Evolutionary conservation across 1,140 invertebrate species (phyloP).

Genomic region (Maconellicoccus hirsutus): DNA sequence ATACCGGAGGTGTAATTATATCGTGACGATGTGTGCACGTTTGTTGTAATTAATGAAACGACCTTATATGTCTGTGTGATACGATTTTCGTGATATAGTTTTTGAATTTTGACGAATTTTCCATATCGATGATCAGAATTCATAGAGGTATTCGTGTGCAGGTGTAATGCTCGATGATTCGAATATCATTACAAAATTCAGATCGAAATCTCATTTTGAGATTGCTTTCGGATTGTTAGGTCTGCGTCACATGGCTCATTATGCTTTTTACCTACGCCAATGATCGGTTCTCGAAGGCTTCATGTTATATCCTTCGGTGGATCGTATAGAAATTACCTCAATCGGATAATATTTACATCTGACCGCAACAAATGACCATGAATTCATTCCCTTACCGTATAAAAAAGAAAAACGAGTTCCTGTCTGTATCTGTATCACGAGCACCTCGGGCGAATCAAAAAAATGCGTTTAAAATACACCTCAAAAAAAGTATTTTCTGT

Average conservation of each 20-base stretch:
- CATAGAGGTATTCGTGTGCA: too few relatives aligned
- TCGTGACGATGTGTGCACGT: not conserved
- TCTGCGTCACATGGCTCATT: too few relatives aligned
- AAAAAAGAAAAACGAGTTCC: not conserved
- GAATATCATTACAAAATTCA: too few relatives aligned
- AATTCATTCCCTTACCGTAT: not conserved
- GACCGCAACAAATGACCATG: not conserved
- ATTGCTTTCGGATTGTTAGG: too few relatives aligned
- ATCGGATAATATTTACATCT: not conserved
- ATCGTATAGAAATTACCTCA: not conserved
- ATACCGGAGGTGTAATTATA: not conserved
- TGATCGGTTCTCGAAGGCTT: not conserved
- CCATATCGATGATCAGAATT: too few relatives aligned
- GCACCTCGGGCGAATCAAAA: not conserved
- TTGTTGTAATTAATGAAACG: conserved; percentile 1
- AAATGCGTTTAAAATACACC: not conserved
- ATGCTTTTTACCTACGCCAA: too few relatives aligned
- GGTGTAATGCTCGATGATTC: too few relatives aligned
- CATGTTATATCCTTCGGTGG: not conserved
- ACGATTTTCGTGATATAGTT: too few relatives aligned
- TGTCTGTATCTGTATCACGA: not conserved
- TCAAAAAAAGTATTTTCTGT: not conserved
- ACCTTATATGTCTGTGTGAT: not conserved
- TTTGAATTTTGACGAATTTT: too few relatives aligned
- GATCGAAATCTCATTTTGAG: too few relatives aligned